Evolutionary conservation across 1,140 invertebrate genomes (phyloP), one percentile per base, ranked within the genome.

Genomic region (Sitophilus oryzae): DNA sequence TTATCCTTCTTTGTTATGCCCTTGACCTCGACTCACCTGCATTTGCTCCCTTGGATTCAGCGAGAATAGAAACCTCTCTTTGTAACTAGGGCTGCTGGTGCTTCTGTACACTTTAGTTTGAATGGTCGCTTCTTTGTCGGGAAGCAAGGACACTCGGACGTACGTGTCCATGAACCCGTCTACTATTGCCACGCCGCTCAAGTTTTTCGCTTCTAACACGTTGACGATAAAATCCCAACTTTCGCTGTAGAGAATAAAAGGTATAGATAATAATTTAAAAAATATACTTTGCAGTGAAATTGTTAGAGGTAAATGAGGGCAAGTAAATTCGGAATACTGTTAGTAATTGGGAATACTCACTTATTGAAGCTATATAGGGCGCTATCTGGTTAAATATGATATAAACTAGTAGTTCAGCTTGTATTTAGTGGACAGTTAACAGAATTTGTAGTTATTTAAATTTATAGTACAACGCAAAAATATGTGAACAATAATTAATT

Each of bases 191-290:
- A 82, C 73, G 9, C 80, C 77, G 15, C 82, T 67, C 18, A 90
- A 73, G 47, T 88, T 85, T 61, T 84, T 83, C 14, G 85, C 87
- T 72, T 89, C 87, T 40, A 89, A 74, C 0, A 90, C 80, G 60
- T 79, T 87, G 15, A 90, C 83, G 9, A 81, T 76, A 9, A 91
- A 73, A 63, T 88, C 86, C 23, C 82, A 76, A 40, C 81, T 80
- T 61, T 85, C 83, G 53, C 85, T 86, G 44, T 21, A 66, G 67
- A 54, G 22, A 1, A 30, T 6, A 30, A 30, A 11, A 30, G 25
- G 25, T 6, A 30, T n/a, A n/a, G n/a, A n/a, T n/a, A n/a, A n/a
- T n/a, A n/a, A n/a, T n/a, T n/a, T n/a, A n/a, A n/a, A n/a, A n/a
- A n/a, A n/a, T n/a, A n/a, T n/a, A n/a, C n/a, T n/a, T n/a, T n/a